Evolutionary conservation across 2,888 invertebrate genomes (phyloP), one percentile per base, ranked within the genome.

Genomic region (Chrysolina haemoptera): DNA sequence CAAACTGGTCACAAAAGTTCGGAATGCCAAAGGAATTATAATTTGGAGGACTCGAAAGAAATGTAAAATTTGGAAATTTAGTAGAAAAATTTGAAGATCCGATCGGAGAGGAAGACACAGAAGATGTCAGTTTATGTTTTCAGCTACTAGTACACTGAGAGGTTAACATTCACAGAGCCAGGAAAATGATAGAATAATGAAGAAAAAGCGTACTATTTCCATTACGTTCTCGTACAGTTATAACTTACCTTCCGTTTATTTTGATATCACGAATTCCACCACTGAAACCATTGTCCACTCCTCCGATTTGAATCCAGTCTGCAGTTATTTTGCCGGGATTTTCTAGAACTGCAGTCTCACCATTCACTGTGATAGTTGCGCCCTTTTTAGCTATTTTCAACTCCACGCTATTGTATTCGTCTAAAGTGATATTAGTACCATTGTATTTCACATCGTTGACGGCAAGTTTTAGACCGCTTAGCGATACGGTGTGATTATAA

Each of bases 201-300:
- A 27, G 27, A 27, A 27, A 5, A 5, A 27, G 27, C 27, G 27
- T 27, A 1, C 27, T 27, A 27, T 27, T 27, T 27, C 5, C 27
- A 27, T 5, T 27, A 27, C 27, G 27, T 27, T 3, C 10, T 63
- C 0, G 11, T 6, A 41, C 10, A n/a, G n/a, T 22, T 43, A 4
- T 12, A 63, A 89, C 93, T 91, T 87, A 95, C 95, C 91, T 90
- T 50, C 93, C 92, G 83, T 96, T 95, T 76, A 96, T 93, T 69
- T 96, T 93, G 20, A 96, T 90, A 86, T 98, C 96, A 73, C 94
- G 93, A 10, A 98, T 91, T 5, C 96, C 94, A 4, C 98, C 98
- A 59, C 91, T 90, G 64, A 96, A 85, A 41, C 74, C 67, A 75
- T 71, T 68, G 41, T 59, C 20, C 50, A 18, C 10, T 22, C 62